Evolutionary conservation across 2,113 vertebrate genomes (phyloP).

Genomic region (Xyrauchen texanus): DNA sequence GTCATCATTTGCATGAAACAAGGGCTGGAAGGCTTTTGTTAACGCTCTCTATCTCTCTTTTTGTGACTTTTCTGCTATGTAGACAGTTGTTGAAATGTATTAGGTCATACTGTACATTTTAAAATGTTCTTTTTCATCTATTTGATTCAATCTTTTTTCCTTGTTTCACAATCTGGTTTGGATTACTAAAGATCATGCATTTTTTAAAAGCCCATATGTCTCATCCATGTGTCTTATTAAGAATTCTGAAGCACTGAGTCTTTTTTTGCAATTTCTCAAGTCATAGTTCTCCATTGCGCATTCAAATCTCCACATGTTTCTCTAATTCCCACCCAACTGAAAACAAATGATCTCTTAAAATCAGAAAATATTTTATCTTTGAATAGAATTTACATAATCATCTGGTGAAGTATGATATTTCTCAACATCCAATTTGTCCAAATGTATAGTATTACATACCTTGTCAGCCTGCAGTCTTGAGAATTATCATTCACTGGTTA

Average conservation of each 20-base stretch:
- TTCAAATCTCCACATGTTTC: slow-evolving; percentile 18
- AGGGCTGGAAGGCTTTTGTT: not conserved
- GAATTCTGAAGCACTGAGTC: slow-evolving; percentile 50
- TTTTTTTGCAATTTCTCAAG: slow-evolving; percentile 36
- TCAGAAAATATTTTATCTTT: slow-evolving; percentile 52
- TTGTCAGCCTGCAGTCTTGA: slow-evolving; percentile 25
- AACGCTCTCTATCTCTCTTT: not conserved
- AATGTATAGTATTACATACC: slow-evolving; percentile 35
- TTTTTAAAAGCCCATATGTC: slow-evolving; percentile 63
- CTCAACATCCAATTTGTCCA: slow-evolving; percentile 46
- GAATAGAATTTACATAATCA: slow-evolving; percentile 60
- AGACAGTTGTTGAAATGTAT: slow-evolving; percentile 35
- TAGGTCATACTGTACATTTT: slow-evolving; percentile 40
- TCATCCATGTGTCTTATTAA: slow-evolving; percentile 63
- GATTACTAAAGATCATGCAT: slow-evolving; percentile 62
- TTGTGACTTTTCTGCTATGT: not conserved
- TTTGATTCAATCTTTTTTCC: slow-evolving; percentile 36
- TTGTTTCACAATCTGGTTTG: slow-evolving; percentile 61
- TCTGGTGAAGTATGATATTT: slow-evolving; percentile 52
- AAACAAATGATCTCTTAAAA: slow-evolving; percentile 44
- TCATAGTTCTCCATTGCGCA: slow-evolving; percentile 31
- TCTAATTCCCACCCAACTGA: not conserved
- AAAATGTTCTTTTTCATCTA: slow-evolving; percentile 44
- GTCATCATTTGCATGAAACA: slow-evolving; percentile 38
- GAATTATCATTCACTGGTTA: slow-evolving; percentile 37